These are phyloP conservation scores for Narcine bancroftii DNA, from an alignment of 2,113 vertebrate genomes.

Conservation along the genomic window DNA sequence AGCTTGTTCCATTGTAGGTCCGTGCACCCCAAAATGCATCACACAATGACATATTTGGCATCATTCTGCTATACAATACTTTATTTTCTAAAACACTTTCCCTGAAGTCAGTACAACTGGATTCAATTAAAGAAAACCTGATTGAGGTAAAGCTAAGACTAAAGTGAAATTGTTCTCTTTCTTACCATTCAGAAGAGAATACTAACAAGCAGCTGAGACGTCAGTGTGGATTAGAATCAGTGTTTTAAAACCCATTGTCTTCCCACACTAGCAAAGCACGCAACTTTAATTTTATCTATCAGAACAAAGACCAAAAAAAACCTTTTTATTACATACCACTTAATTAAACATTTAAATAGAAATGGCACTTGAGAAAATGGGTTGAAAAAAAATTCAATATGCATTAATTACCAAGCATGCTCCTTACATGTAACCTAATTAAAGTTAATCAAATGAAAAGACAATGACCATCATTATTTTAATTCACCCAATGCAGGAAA, in stretches of 20 bases:
- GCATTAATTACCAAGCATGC: neutral
- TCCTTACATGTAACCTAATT: slow-evolving; percentile 2
- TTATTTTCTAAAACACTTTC: slow-evolving; percentile 1
- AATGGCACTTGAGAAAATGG: slow-evolving; percentile 11
- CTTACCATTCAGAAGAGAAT: neutral
- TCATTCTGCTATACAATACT: neutral
- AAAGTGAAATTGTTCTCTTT: neutral
- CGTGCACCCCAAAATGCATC: neutral
- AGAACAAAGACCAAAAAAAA: neutral
- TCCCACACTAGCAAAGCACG: neutral
- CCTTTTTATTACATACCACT: neutral
- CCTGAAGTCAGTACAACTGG: neutral
- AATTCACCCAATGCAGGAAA: neutral
- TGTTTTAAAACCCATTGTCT: neutral
- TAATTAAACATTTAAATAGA: slow-evolving; percentile 15
- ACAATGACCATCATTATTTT: neutral
- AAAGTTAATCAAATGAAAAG: slow-evolving; percentile 26
- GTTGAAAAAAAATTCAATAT: neutral
- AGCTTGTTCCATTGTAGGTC: neutral
- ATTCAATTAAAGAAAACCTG: neutral
- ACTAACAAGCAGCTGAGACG: neutral
- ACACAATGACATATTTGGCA: slow-evolving; percentile 24
- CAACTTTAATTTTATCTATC: neutral
- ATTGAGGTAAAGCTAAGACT: neutral
- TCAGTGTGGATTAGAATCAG: neutral